Evolutionary conservation across 2,888 invertebrate genomes (phyloP).

Genomic region (Caenorhabditis becei): DNA sequence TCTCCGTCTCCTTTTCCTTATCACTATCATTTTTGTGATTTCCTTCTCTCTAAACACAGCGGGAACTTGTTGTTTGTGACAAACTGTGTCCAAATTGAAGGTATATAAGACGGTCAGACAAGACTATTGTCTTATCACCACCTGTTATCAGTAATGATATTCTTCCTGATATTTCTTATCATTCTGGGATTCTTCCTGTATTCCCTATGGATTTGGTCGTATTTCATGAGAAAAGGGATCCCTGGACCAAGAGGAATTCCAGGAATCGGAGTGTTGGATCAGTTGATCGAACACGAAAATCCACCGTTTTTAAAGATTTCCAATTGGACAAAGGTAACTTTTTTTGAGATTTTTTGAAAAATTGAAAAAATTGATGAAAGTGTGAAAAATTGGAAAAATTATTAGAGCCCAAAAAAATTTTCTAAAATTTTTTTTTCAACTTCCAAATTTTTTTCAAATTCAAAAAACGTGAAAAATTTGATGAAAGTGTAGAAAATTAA

Average conservation of each 20-base stretch:
- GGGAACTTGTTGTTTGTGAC: conserved; percentile 42
- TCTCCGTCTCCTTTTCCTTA: too few species aligned
- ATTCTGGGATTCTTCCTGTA: conserved; percentile 16
- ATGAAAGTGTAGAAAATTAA: too few species aligned
- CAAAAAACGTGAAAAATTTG: too few species aligned
- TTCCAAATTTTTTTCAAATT: too few species aligned
- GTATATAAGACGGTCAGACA: neutral
- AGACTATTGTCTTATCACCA: neutral
- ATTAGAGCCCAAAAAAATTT: neutral
- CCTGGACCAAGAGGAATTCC: conserved; percentile 61
- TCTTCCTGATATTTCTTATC: conserved; percentile 13
- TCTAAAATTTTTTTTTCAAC: too few species aligned
- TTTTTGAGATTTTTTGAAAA: conserved; percentile 1
- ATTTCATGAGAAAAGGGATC: conserved; percentile 64
- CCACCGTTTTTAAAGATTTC: conserved; percentile 49
- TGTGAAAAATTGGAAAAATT: neutral
- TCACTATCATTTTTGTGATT: too few species aligned
- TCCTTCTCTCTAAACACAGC: too few species aligned
- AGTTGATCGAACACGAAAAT: conserved; percentile 31
- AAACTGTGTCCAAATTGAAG: conserved; percentile 27
- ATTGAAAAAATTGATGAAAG: neutral
- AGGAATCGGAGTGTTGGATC: conserved; percentile 54
- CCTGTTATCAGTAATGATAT: conserved; percentile 16
- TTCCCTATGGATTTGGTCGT: conserved; percentile 57
- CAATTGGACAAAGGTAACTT: conserved; percentile 72